A percentile compares a stretch with the other conserved stretches of the same genome.
Conservation (phyloP, 2,888 invertebrate species). For the Aphodius sticticus region DNA sequence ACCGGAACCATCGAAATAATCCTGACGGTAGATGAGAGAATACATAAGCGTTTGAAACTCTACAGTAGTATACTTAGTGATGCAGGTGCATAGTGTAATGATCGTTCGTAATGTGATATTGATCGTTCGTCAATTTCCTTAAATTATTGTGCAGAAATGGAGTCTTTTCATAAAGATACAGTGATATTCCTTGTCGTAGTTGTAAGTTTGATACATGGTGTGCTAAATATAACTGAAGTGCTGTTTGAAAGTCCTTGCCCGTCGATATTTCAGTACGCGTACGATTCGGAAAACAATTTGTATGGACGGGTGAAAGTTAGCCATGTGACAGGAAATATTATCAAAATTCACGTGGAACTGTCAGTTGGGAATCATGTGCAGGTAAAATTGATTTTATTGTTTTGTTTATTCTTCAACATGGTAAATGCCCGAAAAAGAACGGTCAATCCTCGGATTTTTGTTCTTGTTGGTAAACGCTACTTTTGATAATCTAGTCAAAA, state of each 20-base stretch:
- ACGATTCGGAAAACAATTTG: conserved; percentile 57
- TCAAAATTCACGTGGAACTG: conserved; percentile 53
- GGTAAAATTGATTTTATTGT: conserved; percentile 44
- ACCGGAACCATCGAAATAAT: background rate
- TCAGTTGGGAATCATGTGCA: conserved; percentile 53
- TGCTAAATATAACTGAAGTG: background rate
- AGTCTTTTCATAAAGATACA: background rate
- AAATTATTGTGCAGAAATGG: background rate
- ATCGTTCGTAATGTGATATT: too few relatives aligned
- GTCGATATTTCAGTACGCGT: conserved; percentile 57
- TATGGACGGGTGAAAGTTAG: conserved; percentile 59
- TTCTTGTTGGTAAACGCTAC: too few relatives aligned
- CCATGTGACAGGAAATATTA: conserved; percentile 47
- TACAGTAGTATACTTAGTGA: background rate
- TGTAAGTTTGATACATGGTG: background rate
- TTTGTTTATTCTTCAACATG: too few relatives aligned
- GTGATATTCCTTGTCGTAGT: background rate
- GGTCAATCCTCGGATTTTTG: too few relatives aligned
- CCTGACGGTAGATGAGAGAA: background rate
- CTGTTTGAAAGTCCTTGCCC: conserved; percentile 54
- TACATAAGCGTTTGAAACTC: background rate
- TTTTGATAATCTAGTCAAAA: too few relatives aligned
- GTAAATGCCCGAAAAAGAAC: too few relatives aligned
- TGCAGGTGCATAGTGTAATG: background rate
- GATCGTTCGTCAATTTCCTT: background rate